These are phyloP conservation scores for Scortum barcoo DNA, from an alignment of 2,113 vertebrate genomes.

Conservation along the genomic window DNA sequence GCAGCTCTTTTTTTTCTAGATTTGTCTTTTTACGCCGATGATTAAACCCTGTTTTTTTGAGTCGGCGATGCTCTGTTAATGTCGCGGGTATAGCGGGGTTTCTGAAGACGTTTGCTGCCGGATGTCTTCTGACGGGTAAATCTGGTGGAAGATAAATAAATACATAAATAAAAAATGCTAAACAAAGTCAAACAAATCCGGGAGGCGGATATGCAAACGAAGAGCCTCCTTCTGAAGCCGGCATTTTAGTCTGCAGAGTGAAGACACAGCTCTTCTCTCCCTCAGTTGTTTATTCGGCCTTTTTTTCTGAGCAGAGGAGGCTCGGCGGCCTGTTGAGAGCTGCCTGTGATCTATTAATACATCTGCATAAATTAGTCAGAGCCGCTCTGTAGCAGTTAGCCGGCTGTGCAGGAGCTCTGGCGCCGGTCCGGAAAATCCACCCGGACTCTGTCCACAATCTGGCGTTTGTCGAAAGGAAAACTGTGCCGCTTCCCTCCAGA, in stretches of 20 bases:
- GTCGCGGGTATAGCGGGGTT: background rate
- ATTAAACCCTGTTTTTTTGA: background rate
- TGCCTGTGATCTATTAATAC: constrained; percentile 75
- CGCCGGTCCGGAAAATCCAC: constrained; percentile 41
- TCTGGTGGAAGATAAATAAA: constrained; percentile 37
- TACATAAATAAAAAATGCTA: constrained; percentile 34
- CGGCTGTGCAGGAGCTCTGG: constrained; percentile 56
- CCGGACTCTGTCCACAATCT: constrained; percentile 58
- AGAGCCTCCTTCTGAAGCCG: constrained; percentile 13
- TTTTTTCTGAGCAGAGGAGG: constrained; percentile 35
- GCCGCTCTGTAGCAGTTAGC: constrained; percentile 58
- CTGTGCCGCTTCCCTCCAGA: background rate
- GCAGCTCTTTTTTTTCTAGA: background rate
- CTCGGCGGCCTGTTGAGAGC: constrained; percentile 51
- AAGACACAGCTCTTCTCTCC: constrained; percentile 32
- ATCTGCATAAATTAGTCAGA: constrained; percentile 69
- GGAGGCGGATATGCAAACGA: constrained; percentile 20
- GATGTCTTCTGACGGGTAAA: constrained; percentile 3
- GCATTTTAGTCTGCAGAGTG: constrained; percentile 29
- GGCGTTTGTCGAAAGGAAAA: constrained; percentile 4
- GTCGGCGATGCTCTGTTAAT: background rate
- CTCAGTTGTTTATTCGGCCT: constrained; percentile 58
- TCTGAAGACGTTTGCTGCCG: constrained; percentile 22
- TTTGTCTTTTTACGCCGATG: background rate
- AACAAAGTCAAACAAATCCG: constrained; percentile 49